Evolutionary conservation across 2,888 invertebrate species (phyloP), one percentile per base, ranked within the genome.

Genomic region (Gasteruption jaculator): DNA sequence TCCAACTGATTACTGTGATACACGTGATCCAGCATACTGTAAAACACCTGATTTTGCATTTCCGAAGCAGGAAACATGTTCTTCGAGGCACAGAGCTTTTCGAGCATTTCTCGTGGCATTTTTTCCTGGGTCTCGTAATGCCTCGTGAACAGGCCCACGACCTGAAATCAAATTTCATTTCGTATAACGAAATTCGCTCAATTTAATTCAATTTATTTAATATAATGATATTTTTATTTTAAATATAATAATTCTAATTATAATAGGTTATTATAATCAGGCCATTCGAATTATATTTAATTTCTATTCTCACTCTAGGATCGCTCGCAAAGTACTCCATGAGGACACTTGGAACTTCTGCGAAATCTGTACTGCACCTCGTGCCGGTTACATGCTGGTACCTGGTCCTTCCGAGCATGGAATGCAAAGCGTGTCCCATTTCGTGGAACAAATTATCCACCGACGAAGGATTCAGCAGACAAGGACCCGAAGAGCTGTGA

Each of bases 381-480:
- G 99, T 99, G 45, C 97, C 96, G 3, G 95, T 88, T 30, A 97
- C 93, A 73, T 99, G 97, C 72, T 99, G 99, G 73, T 95, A 91
- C 46, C 82, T 80, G 0, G 96, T 95, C 48, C 95, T 80, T 2
- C 92, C 99, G 53, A 99, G 73, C 94, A 99, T 96, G 12, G 96
- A 95, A 74, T 99, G 99, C 80, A 97, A 85, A 11, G 97, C 99
- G 75, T 99, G 99, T 0, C 99, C 99, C 85, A 94, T 86, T 76
- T 99, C 97, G 71, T 99, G 99, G 73, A 97, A 97, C 51, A 99
- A 76, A 74, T 96, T 99, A 72, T 97, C 96, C 6, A 96, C 86
- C 61, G 89, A 86, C 12, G 82, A 80, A 1, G 91, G 88, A 16
- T 83, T 80, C 39, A 99, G 75, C 37, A 95, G 74, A 29, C 90